phyloP scores from a whole-genome alignment of 2,113 vertebrate genomes.

The Actinemys pallida region DNA sequence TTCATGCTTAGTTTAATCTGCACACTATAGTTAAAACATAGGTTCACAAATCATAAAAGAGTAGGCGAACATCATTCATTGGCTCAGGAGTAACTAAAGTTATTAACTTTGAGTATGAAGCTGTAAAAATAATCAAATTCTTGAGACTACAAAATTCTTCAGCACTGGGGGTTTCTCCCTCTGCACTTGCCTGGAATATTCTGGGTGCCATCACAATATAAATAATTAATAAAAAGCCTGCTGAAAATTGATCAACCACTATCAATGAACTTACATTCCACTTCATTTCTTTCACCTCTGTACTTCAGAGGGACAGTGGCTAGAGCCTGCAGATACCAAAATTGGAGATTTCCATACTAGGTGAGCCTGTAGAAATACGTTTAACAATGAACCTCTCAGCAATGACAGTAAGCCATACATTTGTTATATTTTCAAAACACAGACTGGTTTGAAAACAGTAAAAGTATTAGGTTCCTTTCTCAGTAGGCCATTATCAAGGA shows the following conservation, averaged over 20 bases:
- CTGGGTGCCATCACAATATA: neutral
- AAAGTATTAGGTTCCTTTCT: neutral
- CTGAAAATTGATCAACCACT: rapidly evolving
- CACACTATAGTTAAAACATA: neutral
- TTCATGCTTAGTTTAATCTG: neutral
- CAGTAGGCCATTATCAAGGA: neutral
- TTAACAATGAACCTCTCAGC: neutral
- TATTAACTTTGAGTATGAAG: neutral
- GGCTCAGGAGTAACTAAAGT: neutral
- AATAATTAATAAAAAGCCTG: neutral
- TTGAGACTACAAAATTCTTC: neutral
- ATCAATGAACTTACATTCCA: neutral
- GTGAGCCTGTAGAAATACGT: neutral
- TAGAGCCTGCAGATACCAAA: neutral
- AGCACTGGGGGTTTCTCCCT: neutral
- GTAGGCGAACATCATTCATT: neutral
- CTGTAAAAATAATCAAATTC: neutral
- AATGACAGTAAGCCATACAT: neutral
- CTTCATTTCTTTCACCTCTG: neutral
- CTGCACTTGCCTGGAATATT: neutral
- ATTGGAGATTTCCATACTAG: neutral
- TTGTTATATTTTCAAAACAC: neutral
- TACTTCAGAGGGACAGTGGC: neutral
- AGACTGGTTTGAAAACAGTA: neutral
- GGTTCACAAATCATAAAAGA: neutral